Conservation (phyloP, 2,797 vertebrate genomes). For the Micropoecilia bifurca region DNA sequence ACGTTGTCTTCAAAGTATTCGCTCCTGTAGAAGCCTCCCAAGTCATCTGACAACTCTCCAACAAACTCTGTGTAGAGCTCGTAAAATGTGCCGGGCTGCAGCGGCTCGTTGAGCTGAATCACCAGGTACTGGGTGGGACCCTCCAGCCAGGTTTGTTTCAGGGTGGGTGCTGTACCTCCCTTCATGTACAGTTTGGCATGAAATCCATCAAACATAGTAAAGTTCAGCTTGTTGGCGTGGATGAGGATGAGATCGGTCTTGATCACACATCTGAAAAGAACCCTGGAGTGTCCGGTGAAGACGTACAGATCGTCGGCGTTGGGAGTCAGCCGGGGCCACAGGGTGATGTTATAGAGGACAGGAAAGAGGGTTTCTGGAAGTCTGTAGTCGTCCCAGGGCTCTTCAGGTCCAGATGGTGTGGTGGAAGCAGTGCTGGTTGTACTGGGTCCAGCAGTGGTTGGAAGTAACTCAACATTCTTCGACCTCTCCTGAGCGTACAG, state of each 20-base stretch:
- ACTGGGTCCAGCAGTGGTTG: neutral
- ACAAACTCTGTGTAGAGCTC: slow-evolving; percentile 78
- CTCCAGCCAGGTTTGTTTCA: slow-evolving; percentile 66
- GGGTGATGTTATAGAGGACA: slow-evolving; percentile 60
- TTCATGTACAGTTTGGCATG: slow-evolving; percentile 37
- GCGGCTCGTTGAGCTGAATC: slow-evolving; percentile 65
- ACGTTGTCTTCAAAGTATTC: slow-evolving; percentile 76
- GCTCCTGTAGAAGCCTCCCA: slow-evolving; percentile 93
- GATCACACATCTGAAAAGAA: slow-evolving; percentile 65
- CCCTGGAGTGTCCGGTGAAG: slow-evolving; percentile 62
- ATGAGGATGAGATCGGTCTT: slow-evolving; percentile 82
- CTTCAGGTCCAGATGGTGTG: slow-evolving; percentile 68
- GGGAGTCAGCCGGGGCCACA: slow-evolving; percentile 65
- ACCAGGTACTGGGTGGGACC: slow-evolving; percentile 86
- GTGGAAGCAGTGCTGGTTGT: slow-evolving; percentile 68
- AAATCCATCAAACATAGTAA: slow-evolving; percentile 59
- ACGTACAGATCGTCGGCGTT: slow-evolving; percentile 47
- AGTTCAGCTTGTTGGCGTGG: slow-evolving; percentile 90
- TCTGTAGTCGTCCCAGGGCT: slow-evolving; percentile 75
- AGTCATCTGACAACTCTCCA: slow-evolving; percentile 88
- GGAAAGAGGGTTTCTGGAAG: slow-evolving; percentile 66
- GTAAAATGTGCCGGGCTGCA: slow-evolving; percentile 71
- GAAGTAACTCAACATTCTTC: slow-evolving; percentile 45
- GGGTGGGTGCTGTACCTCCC: slow-evolving; percentile 9
- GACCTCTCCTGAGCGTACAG: slow-evolving; percentile 87